phyloP scores from a whole-genome alignment of 2,113 vertebrate genomes.

The Elephas maximus region DNA sequence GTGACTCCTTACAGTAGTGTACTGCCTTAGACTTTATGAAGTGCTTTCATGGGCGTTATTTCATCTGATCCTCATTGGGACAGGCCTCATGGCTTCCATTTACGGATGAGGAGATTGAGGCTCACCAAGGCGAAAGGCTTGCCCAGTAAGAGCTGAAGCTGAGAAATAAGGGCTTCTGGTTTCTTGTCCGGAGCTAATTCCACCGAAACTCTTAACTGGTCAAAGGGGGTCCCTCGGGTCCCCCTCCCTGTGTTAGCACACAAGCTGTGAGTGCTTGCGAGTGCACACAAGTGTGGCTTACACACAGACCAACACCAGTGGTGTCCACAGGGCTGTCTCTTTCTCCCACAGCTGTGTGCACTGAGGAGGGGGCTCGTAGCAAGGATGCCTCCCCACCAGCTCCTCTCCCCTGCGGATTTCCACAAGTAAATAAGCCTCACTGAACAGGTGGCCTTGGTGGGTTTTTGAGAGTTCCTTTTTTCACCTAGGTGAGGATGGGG shows the following conservation, averaged over 20 bases:
- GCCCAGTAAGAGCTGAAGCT: neutral
- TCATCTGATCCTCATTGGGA: neutral
- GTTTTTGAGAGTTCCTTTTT: conserved; percentile 27
- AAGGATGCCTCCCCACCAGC: neutral
- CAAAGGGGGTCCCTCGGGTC: neutral
- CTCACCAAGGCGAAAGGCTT: neutral
- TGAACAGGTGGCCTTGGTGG: neutral
- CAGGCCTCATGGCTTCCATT: neutral
- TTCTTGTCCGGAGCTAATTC: neutral
- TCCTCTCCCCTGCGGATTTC: neutral
- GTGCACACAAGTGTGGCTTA: neutral
- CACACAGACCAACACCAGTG: neutral
- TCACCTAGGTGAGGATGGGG: neutral
- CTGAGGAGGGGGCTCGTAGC: neutral
- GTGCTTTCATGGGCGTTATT: neutral
- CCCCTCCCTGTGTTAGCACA: neutral
- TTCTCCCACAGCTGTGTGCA: neutral
- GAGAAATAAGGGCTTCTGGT: neutral
- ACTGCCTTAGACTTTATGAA: neutral
- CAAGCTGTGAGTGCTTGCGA: neutral
- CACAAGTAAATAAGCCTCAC: neutral
- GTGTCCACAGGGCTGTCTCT: neutral
- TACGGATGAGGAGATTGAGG: neutral
- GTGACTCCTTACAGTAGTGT: neutral
- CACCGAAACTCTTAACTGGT: neutral